Conservation (phyloP, 2,113 vertebrate genomes). For the Cynocephalus volans region DNA sequence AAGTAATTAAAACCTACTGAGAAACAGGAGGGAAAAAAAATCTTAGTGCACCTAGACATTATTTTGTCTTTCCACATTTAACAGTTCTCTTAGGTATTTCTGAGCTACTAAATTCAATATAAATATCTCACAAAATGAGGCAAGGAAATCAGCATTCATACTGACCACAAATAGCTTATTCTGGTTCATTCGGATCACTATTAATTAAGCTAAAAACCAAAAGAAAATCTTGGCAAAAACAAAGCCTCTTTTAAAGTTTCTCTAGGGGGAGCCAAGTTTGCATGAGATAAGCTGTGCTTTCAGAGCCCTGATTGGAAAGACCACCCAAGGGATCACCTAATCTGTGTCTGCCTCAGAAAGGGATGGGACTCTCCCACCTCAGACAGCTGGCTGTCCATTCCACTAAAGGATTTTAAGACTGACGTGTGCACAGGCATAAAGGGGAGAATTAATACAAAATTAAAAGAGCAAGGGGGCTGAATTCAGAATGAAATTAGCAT, state of each 20-base stretch:
- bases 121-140: conserved; percentile 51
- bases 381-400: conserved; percentile 78
- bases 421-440: conserved; percentile 63
- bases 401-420: conserved; percentile 59
- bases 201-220: conserved; percentile 74
- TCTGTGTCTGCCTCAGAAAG: conserved; percentile 40
- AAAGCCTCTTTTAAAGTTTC: conserved; percentile 70
- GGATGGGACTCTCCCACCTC: conserved; percentile 37
- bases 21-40: not conserved
- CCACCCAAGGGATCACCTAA: conserved; percentile 65
- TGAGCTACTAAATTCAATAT: conserved; percentile 1
- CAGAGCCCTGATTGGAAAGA: conserved; percentile 30
- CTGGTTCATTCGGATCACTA: conserved; percentile 34
- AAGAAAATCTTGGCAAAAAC: conserved; percentile 70
- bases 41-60: not conserved
- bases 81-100: not conserved
- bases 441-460: conserved; percentile 72
- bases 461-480: conserved; percentile 63
- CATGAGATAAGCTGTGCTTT: conserved; percentile 72
- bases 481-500: conserved; percentile 74
- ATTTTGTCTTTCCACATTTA: not conserved
- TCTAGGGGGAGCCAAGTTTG: conserved; percentile 68
- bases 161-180: not conserved
- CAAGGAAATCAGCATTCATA: conserved; percentile 5
- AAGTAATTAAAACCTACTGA: conserved; percentile 23